A percentile compares a stretch with the other conserved stretches of the same genome.
Conservation (phyloP, 2,113 vertebrate species). For the Microcebus lehilahytsara region DNA sequence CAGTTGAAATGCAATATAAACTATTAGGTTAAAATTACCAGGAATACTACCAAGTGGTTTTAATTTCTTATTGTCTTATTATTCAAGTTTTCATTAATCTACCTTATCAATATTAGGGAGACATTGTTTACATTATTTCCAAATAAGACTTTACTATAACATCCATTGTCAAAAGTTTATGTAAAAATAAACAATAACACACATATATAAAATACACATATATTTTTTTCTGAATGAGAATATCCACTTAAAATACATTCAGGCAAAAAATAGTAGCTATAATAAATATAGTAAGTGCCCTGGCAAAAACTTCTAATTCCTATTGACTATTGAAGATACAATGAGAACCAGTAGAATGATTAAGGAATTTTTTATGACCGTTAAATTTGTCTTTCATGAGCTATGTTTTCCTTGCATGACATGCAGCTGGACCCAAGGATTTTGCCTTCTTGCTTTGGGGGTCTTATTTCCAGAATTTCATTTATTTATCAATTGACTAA, state of each 20-base stretch:
- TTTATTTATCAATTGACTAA: neutral
- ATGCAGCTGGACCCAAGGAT: neutral
- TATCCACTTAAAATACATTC: neutral
- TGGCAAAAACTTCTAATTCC: neutral
- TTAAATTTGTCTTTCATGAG: neutral
- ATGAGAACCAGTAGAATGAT: neutral
- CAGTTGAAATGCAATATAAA: too few species aligned
- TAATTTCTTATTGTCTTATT: too few species aligned
- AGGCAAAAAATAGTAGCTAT: neutral
- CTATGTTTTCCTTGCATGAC: neutral
- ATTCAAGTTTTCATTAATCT: too few species aligned
- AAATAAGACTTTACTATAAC: too few species aligned
- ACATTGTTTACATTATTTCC: too few species aligned
- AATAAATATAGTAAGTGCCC: neutral
- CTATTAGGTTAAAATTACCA: too few species aligned
- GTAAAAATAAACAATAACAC: too few species aligned
- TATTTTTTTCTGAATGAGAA: neutral
- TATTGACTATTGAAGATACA: neutral
- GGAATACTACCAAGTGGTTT: too few species aligned
- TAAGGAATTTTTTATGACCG: neutral
- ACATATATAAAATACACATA: too few species aligned
- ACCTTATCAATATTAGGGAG: too few species aligned
- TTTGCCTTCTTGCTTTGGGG: neutral
- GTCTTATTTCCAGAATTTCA: neutral
- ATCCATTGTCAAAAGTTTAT: too few species aligned